Base-by-base conservation (phyloP, 2,113 vertebrate species). In the Narcine bancroftii region DNA sequence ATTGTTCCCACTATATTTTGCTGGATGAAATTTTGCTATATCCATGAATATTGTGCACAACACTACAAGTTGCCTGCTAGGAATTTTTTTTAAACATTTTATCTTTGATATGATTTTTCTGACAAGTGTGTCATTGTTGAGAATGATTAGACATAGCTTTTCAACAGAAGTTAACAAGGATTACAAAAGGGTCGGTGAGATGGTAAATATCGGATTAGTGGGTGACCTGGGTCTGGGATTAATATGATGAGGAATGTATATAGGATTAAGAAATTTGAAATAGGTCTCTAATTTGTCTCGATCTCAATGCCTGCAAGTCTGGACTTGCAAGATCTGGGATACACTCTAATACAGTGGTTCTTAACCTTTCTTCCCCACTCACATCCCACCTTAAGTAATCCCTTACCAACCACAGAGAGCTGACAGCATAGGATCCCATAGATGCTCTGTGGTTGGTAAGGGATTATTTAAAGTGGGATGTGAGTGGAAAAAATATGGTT, bases 181-280 rank as follows among this genome's bases (percentile, higher is more conserved):
- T 79, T 47, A 79, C 42, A 79, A 10, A 79, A 79, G 76, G 76
- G 76, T 47, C 47, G 47, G 45, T 53, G 45, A 56, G 79, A 83
- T 83, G 47, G 26, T 29, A 87, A 87, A 60, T 87, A 60, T 87
- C 60, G 81, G 81, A 87, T 60, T 87, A 87, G 81, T 87, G 53
- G 81, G 81, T 87, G 81, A 87, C 33, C 29, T 60, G 81, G 33
- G 53, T 29, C 11, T 83, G 47, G 50, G 26, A 83, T 56, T 85
- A 50, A 85, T n/a, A 87, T 87, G 33, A 42, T 36, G 36, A 15
- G 81, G 33, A 87, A 87, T 63, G 53, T 63, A 17, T 63, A 17
- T 60, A 87, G 53, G 33, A 60, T 60, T 87, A 60, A 36, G 53
- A 19, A 63, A 87, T 36, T 60, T 36, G 60, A 87, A 63, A 63